Evolutionary conservation across 2,797 vertebrate species (phyloP).

Genomic region (Muraenolepis orangiensis): DNA sequence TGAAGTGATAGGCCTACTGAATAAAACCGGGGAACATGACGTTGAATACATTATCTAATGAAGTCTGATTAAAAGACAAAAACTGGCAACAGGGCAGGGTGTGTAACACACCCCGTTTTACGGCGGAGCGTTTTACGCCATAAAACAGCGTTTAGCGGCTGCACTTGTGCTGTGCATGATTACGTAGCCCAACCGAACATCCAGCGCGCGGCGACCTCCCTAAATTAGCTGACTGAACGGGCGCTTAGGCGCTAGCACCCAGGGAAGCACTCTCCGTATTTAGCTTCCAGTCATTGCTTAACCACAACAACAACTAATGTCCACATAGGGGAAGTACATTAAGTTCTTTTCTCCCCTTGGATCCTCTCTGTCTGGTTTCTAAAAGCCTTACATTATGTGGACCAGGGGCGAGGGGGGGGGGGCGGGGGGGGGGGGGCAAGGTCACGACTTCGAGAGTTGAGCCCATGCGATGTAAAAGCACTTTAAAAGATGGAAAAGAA

Average conservation of each 20-base stretch:
- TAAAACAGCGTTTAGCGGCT: not conserved
- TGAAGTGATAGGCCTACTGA: not conserved
- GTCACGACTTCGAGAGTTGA: not conserved
- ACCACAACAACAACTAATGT: slow-evolving; percentile 54
- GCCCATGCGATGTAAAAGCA: no score
- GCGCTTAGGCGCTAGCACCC: slow-evolving; percentile 30
- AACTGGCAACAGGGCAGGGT: not conserved
- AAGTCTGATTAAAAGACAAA: not conserved
- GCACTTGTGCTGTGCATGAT: not conserved
- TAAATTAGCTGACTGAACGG: slow-evolving; percentile 50
- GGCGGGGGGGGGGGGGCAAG: no score
- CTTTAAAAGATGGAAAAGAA: not conserved
- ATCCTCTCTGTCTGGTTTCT: slow-evolving; percentile 26
- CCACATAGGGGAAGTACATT: slow-evolving; percentile 42
- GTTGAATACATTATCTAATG: not conserved
- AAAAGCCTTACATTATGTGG: not conserved
- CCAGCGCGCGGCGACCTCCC: no score
- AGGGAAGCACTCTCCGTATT: slow-evolving; percentile 51
- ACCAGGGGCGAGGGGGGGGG: no score
- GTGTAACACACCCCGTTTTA: not conserved
- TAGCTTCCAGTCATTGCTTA: slow-evolving; percentile 48
- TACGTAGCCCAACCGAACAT: no score
- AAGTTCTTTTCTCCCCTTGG: slow-evolving; percentile 21
- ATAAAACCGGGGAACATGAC: not conserved
- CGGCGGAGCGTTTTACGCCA: not conserved